Percentiles rank a stretch among this genome's conserved stretches.
Conservation (phyloP, 2,888 invertebrate genomes). For the Scrobipalpa costella region DNA sequence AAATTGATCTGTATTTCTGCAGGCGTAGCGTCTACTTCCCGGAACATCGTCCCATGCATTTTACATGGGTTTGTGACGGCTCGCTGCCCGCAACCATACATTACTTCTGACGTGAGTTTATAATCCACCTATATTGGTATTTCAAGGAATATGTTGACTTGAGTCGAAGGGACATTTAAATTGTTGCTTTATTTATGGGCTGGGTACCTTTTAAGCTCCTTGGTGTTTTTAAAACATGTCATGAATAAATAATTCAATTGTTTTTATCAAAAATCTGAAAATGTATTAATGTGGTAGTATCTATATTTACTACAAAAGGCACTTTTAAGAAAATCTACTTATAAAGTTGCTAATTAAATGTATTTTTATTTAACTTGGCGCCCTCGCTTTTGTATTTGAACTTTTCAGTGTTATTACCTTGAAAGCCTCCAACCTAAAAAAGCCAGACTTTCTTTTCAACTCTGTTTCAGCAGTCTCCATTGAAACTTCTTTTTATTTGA, state of each 20-base stretch:
- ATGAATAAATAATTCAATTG: too few species aligned
- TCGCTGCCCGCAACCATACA: slow-evolving; percentile 2
- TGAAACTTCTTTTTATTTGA: slow-evolving; percentile 10
- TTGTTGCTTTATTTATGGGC: not conserved
- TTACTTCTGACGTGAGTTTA: slow-evolving; percentile 6
- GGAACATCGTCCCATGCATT: slow-evolving; percentile 6
- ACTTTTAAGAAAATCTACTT: too few species aligned
- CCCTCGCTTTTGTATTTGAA: not conserved
- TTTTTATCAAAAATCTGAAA: too few species aligned
- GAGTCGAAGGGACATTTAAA: not conserved
- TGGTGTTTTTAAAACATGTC: too few species aligned
- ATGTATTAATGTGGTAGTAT: too few species aligned
- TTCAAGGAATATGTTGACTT: not conserved
- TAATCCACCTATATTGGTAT: not conserved
- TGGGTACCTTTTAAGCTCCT: too few species aligned
- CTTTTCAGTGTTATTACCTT: slow-evolving; percentile 1
- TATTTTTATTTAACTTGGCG: not conserved
- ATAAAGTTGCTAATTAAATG: not conserved
- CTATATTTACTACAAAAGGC: too few species aligned
- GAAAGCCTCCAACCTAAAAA: not conserved
- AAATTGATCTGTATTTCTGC: not conserved
- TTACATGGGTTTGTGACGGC: slow-evolving; percentile 13
- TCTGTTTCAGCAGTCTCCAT: not conserved
- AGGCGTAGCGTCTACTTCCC: not conserved
- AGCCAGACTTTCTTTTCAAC: slow-evolving; percentile 1